Base-by-base conservation (phyloP, 2,888 invertebrate species). In the Sinohyriopsis cumingii region DNA sequence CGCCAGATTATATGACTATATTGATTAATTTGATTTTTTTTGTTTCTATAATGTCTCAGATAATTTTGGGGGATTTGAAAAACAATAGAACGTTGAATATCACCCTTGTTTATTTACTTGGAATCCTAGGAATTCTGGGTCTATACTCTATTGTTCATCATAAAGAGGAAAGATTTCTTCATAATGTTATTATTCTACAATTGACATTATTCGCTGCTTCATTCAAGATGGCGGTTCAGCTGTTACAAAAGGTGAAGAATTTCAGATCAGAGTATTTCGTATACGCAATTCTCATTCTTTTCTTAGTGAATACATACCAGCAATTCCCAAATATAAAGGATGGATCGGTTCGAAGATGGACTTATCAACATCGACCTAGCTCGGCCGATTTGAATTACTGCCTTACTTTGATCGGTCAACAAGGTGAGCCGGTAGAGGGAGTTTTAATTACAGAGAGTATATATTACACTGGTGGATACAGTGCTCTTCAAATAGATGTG, bases 111-210 rank as follows among this genome's bases (percentile, higher is more conserved):
- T 45, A 45, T 45, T 15, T 45, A 12, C 9, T 45, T 12, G 45
- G 45, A 15, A 2, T 45, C 45, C 9, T 45, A 15, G 15, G 12
- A 0, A 12, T 45, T 15, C 15, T 45, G 0, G 15, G 45, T 15
- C 15, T 45, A 18, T 85, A 84, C 72, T 82, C 83, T 53, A 59
- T 68, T 19, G 79, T 80, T 64, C 78, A 78, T 7, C 86, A 87
- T 68, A 87, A 86, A 65, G 87, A 87, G 76, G 59, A 80, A 4
- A 65, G 87, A 12, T 85, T 87, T 60, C 24, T 86, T 56, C 84
- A 85, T 57, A 83, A 85, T 67, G 67, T 71, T 24, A 68, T 86
- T 33, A 79, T 84, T 18, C 68, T 86, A 45, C 60, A 84, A 64
- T 78, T 81, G 25, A 75, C 84, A 7, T 67, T 81, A 9, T 74